A percentile compares a stretch with the other conserved stretches of the same genome.
These are phyloP conservation scores for Tragelaphus strepsiceros DNA, from an alignment of 2,113 vertebrate genomes.

Conservation along the genomic window DNA sequence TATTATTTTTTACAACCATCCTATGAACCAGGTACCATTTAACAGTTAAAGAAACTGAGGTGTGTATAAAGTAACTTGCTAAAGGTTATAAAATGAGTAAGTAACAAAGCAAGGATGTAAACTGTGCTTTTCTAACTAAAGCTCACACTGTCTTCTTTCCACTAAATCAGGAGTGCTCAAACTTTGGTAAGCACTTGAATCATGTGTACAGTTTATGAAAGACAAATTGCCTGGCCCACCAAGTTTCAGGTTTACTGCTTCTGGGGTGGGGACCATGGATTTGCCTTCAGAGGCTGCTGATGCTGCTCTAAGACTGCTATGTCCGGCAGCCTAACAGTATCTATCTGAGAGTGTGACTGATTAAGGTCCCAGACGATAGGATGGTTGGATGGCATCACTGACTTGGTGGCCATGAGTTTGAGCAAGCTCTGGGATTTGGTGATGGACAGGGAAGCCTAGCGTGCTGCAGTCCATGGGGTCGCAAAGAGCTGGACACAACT, in stretches of 20 bases:
- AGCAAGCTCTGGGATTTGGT: neutral
- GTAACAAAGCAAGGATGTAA: neutral
- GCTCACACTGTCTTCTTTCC: neutral
- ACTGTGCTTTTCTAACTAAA: neutral
- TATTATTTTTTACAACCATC: neutral
- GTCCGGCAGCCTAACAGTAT: neutral
- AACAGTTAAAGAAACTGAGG: neutral
- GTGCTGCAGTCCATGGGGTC: neutral
- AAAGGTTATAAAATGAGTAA: neutral
- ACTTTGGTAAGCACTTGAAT: neutral
- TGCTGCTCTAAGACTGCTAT: neutral
- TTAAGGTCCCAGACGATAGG: neutral
- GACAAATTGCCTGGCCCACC: neutral
- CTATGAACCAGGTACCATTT: neutral
- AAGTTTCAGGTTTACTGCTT: neutral
- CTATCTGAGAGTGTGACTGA: neutral
- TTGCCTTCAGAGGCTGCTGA: neutral
- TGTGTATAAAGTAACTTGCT: neutral
- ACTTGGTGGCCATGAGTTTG: neutral
- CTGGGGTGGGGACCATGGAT: neutral
- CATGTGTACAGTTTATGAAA: neutral
- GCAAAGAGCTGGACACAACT: neutral
- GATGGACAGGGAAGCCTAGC: neutral
- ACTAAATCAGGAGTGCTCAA: neutral
- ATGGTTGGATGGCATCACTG: neutral